These are phyloP conservation scores for Lycaena phlaeas DNA, from an alignment of 2,888 invertebrate genomes.

Conservation along the genomic window DNA sequence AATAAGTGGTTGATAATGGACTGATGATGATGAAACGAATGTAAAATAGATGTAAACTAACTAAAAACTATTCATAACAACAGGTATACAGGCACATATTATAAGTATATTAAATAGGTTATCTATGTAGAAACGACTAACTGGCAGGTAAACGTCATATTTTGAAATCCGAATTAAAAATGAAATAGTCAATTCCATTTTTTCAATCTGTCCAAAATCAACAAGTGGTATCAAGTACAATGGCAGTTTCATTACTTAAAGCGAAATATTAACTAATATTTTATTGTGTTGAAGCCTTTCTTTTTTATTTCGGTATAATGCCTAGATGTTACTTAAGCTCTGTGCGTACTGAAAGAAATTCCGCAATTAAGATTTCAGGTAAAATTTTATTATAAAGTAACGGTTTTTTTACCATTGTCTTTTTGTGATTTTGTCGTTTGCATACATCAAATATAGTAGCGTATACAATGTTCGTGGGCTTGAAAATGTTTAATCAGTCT, in stretches of 20 bases:
- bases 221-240: slow-evolving; percentile 52
- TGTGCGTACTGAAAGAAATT: slow-evolving; percentile 35
- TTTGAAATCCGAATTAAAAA: slow-evolving; percentile 49
- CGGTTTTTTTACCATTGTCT: neutral
- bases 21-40: too few relatives aligned
- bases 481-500: neutral
- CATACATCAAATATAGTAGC: too few relatives aligned
- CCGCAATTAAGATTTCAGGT: slow-evolving; percentile 47
- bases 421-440: too few relatives aligned
- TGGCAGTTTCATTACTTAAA: slow-evolving; percentile 21
- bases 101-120: too few relatives aligned
- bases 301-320: slow-evolving; percentile 31
- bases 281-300: slow-evolving; percentile 9
- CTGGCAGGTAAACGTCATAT: slow-evolving; percentile 34
- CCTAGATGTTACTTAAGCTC: slow-evolving; percentile 56
- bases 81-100: too few relatives aligned
- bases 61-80: too few relatives aligned
- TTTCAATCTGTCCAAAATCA: slow-evolving; percentile 48
- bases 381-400: slow-evolving; percentile 23
- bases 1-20: too few relatives aligned
- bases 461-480: too few relatives aligned
- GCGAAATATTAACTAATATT: slow-evolving; percentile 3
- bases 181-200: slow-evolving; percentile 41
- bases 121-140: slow-evolving; percentile 8
- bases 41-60: too few relatives aligned